Conservation (phyloP, 2,888 invertebrate species). For the Stenoptilia bipunctidactyla region DNA sequence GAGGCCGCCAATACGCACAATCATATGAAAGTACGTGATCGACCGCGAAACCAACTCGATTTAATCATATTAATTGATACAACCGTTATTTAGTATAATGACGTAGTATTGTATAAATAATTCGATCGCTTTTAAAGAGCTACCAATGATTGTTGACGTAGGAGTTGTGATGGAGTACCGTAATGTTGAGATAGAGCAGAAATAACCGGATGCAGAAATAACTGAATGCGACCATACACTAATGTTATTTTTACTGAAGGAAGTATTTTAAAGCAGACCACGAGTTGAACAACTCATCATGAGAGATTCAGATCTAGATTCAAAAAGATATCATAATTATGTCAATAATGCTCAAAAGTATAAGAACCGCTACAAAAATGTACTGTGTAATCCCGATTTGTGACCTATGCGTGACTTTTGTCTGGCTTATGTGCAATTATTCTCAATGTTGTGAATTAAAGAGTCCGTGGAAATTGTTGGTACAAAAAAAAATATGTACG, state of each 20-base stretch:
- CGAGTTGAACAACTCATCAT: too few relatives aligned
- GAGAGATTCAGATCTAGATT: not conserved
- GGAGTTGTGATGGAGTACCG: constrained; percentile 20
- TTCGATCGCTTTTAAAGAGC: constrained; percentile 52
- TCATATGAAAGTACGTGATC: constrained; percentile 41
- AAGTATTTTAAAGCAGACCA: too few relatives aligned
- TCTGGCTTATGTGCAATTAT: constrained; percentile 9
- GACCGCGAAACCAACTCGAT: constrained; percentile 47
- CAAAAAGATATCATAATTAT: not conserved
- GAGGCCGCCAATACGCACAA: constrained; percentile 23
- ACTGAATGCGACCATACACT: too few relatives aligned
- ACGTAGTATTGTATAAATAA: constrained; percentile 59
- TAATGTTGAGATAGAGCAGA: constrained; percentile 14
- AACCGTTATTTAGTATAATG: constrained; percentile 58
- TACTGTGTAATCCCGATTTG: constrained; percentile 13
- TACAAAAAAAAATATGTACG: constrained; percentile 26
- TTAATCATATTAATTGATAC: constrained; percentile 61
- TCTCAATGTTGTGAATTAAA: constrained; percentile 2
- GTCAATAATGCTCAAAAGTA: not conserved
- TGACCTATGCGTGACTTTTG: constrained; percentile 25
- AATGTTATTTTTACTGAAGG: too few relatives aligned
- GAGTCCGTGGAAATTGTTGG: constrained; percentile 2
- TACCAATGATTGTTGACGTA: not conserved
- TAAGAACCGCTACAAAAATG: constrained; percentile 14
- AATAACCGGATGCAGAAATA: too few relatives aligned